phyloP scores from a whole-genome alignment of 53 echinoderm and acorn worm genomes.

The Echinometra lucunter region DNA sequence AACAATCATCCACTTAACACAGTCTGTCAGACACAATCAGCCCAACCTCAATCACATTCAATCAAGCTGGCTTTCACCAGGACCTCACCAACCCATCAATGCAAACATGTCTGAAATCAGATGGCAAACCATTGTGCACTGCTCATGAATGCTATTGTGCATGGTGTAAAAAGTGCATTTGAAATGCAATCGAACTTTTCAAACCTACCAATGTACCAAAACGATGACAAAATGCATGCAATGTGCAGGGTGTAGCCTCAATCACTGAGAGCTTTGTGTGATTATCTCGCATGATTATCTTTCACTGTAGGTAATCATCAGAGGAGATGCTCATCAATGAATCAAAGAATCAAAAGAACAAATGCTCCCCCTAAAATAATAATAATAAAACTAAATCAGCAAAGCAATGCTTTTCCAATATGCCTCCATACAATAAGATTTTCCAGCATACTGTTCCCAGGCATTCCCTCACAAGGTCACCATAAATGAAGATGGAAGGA shows the following conservation, averaged over 20 bases:
- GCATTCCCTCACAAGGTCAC: too few relatives aligned
- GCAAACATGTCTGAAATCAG: constrained; percentile 32
- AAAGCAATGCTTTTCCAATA: too few relatives aligned
- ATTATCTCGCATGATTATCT: too few relatives aligned
- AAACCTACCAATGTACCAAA: not conserved
- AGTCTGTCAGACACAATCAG: constrained; percentile 31
- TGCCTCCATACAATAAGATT: too few relatives aligned
- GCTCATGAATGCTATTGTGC: not conserved
- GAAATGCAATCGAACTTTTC: not conserved
- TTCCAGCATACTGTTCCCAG: too few relatives aligned
- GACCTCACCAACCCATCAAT: constrained; percentile 24
- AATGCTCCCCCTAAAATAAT: too few relatives aligned
- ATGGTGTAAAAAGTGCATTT: not conserved
- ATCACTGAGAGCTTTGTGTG: not conserved
- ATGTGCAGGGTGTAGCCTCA: not conserved
- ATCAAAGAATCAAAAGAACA: too few relatives aligned
- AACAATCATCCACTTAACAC: constrained; percentile 52
- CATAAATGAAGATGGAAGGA: too few relatives aligned
- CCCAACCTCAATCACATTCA: constrained; percentile 29
- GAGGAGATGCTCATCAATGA: too few relatives aligned
- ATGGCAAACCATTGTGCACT: not conserved
- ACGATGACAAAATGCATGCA: not conserved
- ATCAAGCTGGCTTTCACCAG: not conserved
- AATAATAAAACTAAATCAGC: too few relatives aligned
- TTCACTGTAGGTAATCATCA: too few relatives aligned